phyloP scores from a whole-genome alignment of 2,888 invertebrate species.

The Dyspetes luteomarginatus region DNA sequence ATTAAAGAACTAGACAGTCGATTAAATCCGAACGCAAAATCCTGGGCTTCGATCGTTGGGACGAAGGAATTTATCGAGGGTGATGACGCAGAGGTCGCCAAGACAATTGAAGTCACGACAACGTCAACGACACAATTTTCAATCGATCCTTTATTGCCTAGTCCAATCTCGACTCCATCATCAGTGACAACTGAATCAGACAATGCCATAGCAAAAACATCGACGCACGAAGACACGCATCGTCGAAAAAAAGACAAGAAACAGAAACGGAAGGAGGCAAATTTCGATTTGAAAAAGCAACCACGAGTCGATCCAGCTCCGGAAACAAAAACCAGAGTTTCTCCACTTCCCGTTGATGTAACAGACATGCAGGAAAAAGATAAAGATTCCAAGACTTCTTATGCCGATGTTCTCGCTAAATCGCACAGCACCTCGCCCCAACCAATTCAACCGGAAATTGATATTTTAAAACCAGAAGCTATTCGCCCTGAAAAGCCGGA shows the following conservation, averaged over 20 bases:
- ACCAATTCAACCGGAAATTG: slow-evolving; percentile 73
- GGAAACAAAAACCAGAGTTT: slow-evolving; percentile 53
- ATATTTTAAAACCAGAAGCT: slow-evolving; percentile 61
- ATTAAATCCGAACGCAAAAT: slow-evolving; percentile 71
- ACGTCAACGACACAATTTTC: slow-evolving; percentile 6
- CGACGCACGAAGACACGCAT: slow-evolving; percentile 47
- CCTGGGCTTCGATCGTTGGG: slow-evolving; percentile 77
- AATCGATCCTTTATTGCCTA: neutral
- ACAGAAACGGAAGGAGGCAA: slow-evolving; percentile 60
- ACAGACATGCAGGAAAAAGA: slow-evolving; percentile 44
- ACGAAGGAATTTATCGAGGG: slow-evolving; percentile 59
- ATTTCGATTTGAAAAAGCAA: slow-evolving; percentile 36
- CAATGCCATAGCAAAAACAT: slow-evolving; percentile 32
- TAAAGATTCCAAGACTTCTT: slow-evolving; percentile 85
- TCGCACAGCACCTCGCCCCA: slow-evolving; percentile 82
- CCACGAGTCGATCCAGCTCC: slow-evolving; percentile 38
- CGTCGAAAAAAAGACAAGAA: slow-evolving; percentile 65
- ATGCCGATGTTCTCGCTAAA: slow-evolving; percentile 88
- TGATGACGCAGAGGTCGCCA: slow-evolving; percentile 50
- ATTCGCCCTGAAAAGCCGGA: neutral
- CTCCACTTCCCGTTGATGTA: slow-evolving; percentile 52
- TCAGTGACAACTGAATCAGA: neutral
- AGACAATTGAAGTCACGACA: slow-evolving; percentile 39
- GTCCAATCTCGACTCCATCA: slow-evolving; percentile 7
- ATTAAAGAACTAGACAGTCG: slow-evolving; percentile 53